Percentiles rank a stretch among this genome's conserved stretches.
These are phyloP conservation scores for Champsocephalus esox DNA, from an alignment of 2,797 vertebrate genomes.

Conservation along the genomic window DNA sequence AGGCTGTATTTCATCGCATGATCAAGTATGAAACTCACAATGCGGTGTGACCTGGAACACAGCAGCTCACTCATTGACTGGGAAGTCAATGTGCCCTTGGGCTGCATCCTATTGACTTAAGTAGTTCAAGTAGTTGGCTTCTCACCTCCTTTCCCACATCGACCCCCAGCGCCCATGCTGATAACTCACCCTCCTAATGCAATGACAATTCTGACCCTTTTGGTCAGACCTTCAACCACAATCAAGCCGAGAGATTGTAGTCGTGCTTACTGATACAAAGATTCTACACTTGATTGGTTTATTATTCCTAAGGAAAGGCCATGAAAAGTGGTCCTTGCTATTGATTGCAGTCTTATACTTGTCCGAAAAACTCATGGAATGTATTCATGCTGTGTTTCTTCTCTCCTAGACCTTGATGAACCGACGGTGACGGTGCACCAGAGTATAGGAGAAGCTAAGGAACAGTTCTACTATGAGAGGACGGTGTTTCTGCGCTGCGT, in stretches of 20 bases:
- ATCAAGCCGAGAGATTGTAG: conserved; percentile 11
- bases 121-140: conserved; percentile 50
- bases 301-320: not conserved
- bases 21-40: conserved; percentile 44
- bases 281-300: conserved; percentile 20
- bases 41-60: conserved; percentile 42
- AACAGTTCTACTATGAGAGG: conserved; percentile 98
- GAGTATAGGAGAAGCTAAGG: conserved; percentile 98
- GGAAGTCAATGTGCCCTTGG: conserved; percentile 73
- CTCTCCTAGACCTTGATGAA: conserved; percentile 92
- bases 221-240: conserved; percentile 34
- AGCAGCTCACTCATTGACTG: conserved; percentile 53
- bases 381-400: conserved; percentile 32
- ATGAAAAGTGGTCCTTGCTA: not conserved
- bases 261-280: conserved; percentile 26
- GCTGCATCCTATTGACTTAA: conserved; percentile 72
- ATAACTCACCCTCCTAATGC: conserved; percentile 44
- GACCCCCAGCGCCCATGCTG: conserved; percentile 37
- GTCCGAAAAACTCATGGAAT: not conserved
- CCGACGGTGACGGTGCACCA: conserved; percentile 97
- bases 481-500: conserved; percentile 97
- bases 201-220: conserved; percentile 36
- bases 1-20: conserved; percentile 39
- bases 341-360: not conserved
- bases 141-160: conserved; percentile 47